Base-by-base conservation (phyloP, 2,113 vertebrate genomes). In the Sinocyclocheilus anophthalmus region DNA sequence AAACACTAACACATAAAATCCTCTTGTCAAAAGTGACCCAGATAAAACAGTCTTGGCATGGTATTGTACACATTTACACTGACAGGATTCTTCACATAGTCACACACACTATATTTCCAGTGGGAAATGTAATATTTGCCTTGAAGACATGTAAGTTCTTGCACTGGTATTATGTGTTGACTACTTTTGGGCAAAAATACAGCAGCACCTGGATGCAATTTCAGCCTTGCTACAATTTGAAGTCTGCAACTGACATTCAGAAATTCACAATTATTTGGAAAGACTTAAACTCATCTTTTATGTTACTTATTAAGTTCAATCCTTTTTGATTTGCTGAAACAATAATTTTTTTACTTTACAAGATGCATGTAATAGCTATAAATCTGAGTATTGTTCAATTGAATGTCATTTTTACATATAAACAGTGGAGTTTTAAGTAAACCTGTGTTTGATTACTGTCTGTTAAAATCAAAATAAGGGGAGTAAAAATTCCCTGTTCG, bases 11-110 rank as follows among this genome's bases (percentile, higher is more conserved):
- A 87, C 45, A 48, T 48, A 48, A 48, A 48, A 48, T 48, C 45
- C 69, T 87, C 55, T 53, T 77, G n/a, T 45, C 81, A 57, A 57
- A 57, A 84, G 70, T 84, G 78, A 69, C 45, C 67, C 72, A 61
- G 33, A 13, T 83, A 26, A 81, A 85, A 85, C 86, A 87, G 83
- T 79, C 67, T 45, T 63, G 84, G 86, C 86, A 84, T 81, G 84
- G 84, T 81, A 84, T 63, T 79, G 39, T 61, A 83, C 65, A 79
- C 72, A 48, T 61, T n/a, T 65, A 86, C 76, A 81, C 53, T 12
- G 65, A 37, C 73, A 42, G 18, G 24, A 50, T 70, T 72, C 30
- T 87, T 50, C n/a, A 83, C 13, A 81, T 77, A 42, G 53, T 81
- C 45, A 48, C 22, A 48, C 16, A 77, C n/a, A 8, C 45, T 77